Evolutionary conservation across 2,113 vertebrate species (phyloP).

Genomic region (Trichechus manatus): DNA sequence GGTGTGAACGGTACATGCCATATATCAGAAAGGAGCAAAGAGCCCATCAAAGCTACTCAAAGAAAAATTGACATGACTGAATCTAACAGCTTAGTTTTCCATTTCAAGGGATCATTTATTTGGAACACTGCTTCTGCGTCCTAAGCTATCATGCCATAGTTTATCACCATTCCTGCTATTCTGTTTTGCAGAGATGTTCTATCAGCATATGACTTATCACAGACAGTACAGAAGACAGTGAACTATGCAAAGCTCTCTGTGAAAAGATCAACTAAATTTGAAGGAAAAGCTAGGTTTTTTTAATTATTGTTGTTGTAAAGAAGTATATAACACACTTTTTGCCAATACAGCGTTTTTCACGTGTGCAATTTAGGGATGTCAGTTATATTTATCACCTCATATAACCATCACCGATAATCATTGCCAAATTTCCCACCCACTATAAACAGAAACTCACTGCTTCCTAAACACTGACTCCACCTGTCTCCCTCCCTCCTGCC

Average conservation of each 20-base stretch:
- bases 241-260: constrained; percentile 39
- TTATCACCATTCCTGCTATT: background rate
- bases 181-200: constrained; percentile 10
- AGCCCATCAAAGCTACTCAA: background rate
- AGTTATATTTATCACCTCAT: background rate
- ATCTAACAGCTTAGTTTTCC: background rate
- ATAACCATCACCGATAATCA: background rate
- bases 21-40: background rate
- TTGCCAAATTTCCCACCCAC: background rate
- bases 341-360: background rate
- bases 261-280: background rate
- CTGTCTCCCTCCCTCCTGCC: background rate
- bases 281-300: constrained; percentile 26
- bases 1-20: background rate
- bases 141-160: background rate
- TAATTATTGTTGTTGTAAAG: background rate
- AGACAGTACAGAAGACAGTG: background rate
- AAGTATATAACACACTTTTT: background rate
- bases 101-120: constrained; percentile 40
- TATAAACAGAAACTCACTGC: background rate
- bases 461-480: background rate
- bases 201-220: background rate
- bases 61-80: background rate
- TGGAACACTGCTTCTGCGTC: constrained; percentile 30
- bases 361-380: background rate